Base-by-base conservation (phyloP, 2,113 vertebrate species). In the Willisornis vidua region DNA sequence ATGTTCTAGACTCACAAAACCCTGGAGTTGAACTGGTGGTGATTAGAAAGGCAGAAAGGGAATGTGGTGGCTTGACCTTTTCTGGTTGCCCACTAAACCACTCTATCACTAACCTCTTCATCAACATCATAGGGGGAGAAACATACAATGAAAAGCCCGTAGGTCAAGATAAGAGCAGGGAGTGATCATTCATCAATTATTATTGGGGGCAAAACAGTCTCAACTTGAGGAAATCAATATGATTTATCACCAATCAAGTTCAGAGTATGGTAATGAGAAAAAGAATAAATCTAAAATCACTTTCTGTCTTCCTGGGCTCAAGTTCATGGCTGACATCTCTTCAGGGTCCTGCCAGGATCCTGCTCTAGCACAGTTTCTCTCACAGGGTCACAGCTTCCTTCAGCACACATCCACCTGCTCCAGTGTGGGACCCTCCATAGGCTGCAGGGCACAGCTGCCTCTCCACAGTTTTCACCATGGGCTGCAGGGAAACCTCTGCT, bases 341-440 rank as follows among this genome's bases (percentile, higher is more conserved):
- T 62, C 59, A 45, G 19, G 16, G 25, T 67, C 29, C n/a, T 83
- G 31, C 6, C 25, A 48, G 54, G 37, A 52, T 19, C 6, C 15
- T 85, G 25, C 9, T 43, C n/a, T 26, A 73, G 1, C 2, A 4
- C 2, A 6, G 3, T 11, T 2, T 63, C 23, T 78, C 14, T 6
- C 28, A 10, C 0, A 18, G 14, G 19, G 7, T 57, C 43, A 31
- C 15, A 77, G 1, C 7, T n/a, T 54, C 26, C 17, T 80, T 48
- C 11, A 39, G n/a, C 19, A 14, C 3, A 19, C 0, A 15, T 4
- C 19, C 28, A 41, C 19, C 7, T 63, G 20, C 26, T 29, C 6
- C 8, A 4, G 5, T 0, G 2, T 58, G 37, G 14, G 22, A 2
- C 17, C 25, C 15, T 76, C 39, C 7, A 1, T 2, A 2, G 39